Base-by-base conservation (phyloP, 2,113 vertebrate genomes). In the Lampris megalopsis region DNA sequence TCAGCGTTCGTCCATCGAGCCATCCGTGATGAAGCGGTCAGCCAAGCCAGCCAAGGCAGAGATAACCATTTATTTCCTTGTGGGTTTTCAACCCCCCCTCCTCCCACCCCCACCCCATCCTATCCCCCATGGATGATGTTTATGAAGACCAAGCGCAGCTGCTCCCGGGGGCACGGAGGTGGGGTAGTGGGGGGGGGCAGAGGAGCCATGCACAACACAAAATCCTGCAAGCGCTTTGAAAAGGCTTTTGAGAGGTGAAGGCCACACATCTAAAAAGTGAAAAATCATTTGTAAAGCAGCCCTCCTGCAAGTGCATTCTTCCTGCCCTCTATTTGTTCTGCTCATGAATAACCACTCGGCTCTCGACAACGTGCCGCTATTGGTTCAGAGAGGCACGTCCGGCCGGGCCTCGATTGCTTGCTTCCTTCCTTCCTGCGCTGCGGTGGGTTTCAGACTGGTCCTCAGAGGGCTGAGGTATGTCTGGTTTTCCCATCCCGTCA, bases 401-500 rank as follows among this genome's bases (percentile, higher is more conserved):
- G 74, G 79, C 57, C 38, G 63, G 71, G 68, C 53, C 70, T 77
- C 59, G 54, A 92, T 91, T 88, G 80, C 78, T 93, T 92, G 88
- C 92, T 91, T 92, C 83, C 83, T 88, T 77, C 81, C 85, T 88
- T 24, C 24, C 24, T 24, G 24, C 24, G 24, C 24, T 24, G 24
- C 24, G 24, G 24, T 24, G 24, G 24, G 24, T 24, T 24, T 24
- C 24, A 24, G 24, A 24, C 24, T 24, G 24, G 24, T 24, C 24
- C 24, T 24, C 24, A 24, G 24, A 24, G 24, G 24, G 24, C 24
- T 24, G 24, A 24, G 24, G 24, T 24, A 24, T 24, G 24, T 24
- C 24, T 24, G 24, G 24, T 24, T 24, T 24, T 24, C 24, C 24
- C 24, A 24, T 24, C 24, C 24, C 24, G 24, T 0, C 24, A 24